phyloP scores from a whole-genome alignment of 2,113 vertebrate species.

The Otis tarda region DNA sequence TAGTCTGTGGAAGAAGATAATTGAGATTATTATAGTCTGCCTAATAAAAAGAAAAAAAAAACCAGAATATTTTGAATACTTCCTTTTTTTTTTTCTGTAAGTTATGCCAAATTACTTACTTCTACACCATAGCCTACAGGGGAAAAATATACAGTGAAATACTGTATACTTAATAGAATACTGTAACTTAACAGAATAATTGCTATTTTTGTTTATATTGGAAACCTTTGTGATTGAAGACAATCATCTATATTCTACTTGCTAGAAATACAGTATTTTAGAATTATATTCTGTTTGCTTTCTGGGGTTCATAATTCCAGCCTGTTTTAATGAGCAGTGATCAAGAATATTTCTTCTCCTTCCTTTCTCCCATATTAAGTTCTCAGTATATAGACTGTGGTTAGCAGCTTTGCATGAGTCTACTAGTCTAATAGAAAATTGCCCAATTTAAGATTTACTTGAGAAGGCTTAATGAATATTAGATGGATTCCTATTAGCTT shows the following conservation, averaged over 20 bases:
- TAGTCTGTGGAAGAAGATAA: not conserved
- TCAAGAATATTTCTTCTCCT: not conserved
- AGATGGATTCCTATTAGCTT: not conserved
- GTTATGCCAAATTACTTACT: not conserved
- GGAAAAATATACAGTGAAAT: not conserved
- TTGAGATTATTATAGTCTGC: not conserved
- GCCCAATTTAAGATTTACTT: not conserved
- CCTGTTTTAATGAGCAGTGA: not conserved
- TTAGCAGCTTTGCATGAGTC: not conserved
- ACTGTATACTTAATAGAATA: too few relatives aligned
- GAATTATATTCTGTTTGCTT: not conserved
- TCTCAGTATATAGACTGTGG: not conserved
- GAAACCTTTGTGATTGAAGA: not conserved
- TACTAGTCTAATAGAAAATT: not conserved
- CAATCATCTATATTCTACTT: not conserved
- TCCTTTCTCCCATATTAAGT: not conserved
- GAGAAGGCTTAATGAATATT: not conserved
- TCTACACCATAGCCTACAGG: not conserved
- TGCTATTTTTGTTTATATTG: not conserved
- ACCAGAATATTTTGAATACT: not conserved
- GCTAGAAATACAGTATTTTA: not conserved
- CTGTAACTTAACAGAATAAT: not conserved
- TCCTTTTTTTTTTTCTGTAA: not conserved
- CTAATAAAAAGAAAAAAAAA: not conserved
- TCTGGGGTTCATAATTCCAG: not conserved